Evolutionary conservation across 2,888 invertebrate genomes (phyloP), one percentile per base, ranked within the genome.

Genomic region (Myopa tessellatipennis): DNA sequence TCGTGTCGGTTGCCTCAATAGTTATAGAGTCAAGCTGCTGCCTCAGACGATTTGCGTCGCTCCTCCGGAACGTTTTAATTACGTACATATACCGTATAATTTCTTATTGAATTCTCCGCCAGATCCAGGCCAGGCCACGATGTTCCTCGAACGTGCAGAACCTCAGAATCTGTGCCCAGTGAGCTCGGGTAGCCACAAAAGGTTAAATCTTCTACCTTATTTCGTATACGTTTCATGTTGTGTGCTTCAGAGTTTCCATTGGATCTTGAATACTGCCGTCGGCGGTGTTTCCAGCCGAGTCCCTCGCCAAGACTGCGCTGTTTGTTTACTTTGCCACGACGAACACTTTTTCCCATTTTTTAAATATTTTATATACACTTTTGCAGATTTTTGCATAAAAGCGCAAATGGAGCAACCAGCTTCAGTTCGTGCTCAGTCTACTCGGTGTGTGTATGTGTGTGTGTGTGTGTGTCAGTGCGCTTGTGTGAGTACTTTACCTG

Each of bases 401-500:
- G 52, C 55, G 58, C 58, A 68, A 67, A 67, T 68, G 58, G 40
- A 55, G 58, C 68, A 67, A 26, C 55, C 36, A n/a, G 67, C 78
- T 79, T 79, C 78, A 4, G n/a, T 16, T 45, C 40, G 40, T 40
- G 34, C 6, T 52, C 50, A 14, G n/a, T 34, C 61, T 6, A 38
- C 63, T 8, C 18, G 6, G 26, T 50, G 45, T 34, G 50, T 50
- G 34, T 40, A 4, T 50, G 8, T 45, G 34, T 55, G n/a, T 75
- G 16, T 50, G n/a, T 70, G 58, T 14, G 26, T 74, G 16, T 69
- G 40, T 83, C 81, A 79, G 84, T 55, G 69, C 80, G 78, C 78
- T 75, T 36, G 67, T 61, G 76, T 38, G 40, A 26, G 45, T 79
- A 71, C 58, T 45, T 65, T 78, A 69, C 65, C 40, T 73, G 71